A percentile compares a stretch with the other conserved stretches of the same genome.
Conservation (phyloP, 1,140 invertebrate species). For the Bilobella aurantiaca region DNA sequence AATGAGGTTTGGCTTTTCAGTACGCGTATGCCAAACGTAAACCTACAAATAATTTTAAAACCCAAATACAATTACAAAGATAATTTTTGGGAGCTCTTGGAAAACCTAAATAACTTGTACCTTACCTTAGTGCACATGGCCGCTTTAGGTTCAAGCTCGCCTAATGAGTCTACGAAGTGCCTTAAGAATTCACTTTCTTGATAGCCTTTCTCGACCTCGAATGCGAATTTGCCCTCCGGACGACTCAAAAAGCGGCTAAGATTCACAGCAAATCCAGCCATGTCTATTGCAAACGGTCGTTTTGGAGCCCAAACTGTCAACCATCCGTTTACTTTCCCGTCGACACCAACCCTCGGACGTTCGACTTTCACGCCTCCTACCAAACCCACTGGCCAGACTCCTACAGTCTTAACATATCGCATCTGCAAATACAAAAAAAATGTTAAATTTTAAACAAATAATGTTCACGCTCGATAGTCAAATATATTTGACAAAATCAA, state of each 20-base stretch:
- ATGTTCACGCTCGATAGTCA: not conserved
- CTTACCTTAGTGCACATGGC: constrained; percentile 73
- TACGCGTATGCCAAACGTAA: constrained; percentile 94
- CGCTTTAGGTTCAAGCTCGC: constrained; percentile 78
- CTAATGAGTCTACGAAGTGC: constrained; percentile 57
- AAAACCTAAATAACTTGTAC: not conserved
- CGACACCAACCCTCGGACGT: constrained; percentile 57
- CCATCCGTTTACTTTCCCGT: constrained; percentile 53
- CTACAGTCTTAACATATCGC: constrained; percentile 69
- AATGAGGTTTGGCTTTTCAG: constrained; percentile 65
- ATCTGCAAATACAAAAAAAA: constrained; percentile 53
- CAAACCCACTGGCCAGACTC: constrained; percentile 94
- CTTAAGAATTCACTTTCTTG: constrained; percentile 84
- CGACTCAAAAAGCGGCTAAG: constrained; percentile 63
- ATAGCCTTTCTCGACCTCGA: constrained; percentile 70
- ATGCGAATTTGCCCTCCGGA: constrained; percentile 69
- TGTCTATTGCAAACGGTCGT: constrained; percentile 81
- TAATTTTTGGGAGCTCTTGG: too few species aligned
- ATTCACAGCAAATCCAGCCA: constrained; percentile 96
- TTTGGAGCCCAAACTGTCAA: constrained; percentile 42
- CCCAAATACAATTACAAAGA: not conserved
- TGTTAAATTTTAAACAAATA: too few species aligned
- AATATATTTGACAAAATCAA: not conserved
- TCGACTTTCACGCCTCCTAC: constrained; percentile 77
- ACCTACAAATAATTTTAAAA: constrained; percentile 46